Evolutionary conservation across 2,113 vertebrate genomes (phyloP).

Genomic region (Corythaeola cristata): DNA sequence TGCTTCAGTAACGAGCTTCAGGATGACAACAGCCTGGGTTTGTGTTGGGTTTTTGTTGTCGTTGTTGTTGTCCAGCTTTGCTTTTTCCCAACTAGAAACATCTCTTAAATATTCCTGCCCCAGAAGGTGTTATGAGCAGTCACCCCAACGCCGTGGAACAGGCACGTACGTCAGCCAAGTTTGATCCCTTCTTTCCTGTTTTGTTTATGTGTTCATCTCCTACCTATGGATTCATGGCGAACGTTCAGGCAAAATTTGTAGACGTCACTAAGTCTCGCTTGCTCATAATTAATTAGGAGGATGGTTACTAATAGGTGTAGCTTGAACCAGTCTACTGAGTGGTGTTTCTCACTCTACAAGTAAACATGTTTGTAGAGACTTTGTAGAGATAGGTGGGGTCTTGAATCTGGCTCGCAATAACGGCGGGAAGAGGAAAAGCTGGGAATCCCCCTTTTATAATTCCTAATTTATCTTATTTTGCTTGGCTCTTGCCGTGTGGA

Average conservation of each 20-base stretch:
- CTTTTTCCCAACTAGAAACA: not conserved
- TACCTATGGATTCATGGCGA: not conserved
- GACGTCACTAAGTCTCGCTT: not conserved
- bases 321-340: not conserved
- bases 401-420: not conserved
- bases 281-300: not conserved
- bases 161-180: rapidly evolving
- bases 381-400: not conserved
- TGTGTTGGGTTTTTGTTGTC: not conserved
- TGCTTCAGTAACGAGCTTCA: not conserved
- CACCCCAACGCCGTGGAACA: not conserved
- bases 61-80: not conserved
- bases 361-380: not conserved
- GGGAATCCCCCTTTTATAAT: not conserved
- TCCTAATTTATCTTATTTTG: not conserved
- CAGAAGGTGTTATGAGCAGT: not conserved
- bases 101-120: not conserved
- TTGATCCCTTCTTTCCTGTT: not conserved
- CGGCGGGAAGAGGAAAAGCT: not conserved
- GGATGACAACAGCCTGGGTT: not conserved
- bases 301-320: not conserved
- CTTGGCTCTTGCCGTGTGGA: not conserved
- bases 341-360: not conserved
- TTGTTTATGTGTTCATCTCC: not conserved
- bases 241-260: not conserved